Evolutionary conservation across 2,113 vertebrate species (phyloP), one percentile per base, ranked within the genome.

Genomic region (Prunella himalayana): DNA sequence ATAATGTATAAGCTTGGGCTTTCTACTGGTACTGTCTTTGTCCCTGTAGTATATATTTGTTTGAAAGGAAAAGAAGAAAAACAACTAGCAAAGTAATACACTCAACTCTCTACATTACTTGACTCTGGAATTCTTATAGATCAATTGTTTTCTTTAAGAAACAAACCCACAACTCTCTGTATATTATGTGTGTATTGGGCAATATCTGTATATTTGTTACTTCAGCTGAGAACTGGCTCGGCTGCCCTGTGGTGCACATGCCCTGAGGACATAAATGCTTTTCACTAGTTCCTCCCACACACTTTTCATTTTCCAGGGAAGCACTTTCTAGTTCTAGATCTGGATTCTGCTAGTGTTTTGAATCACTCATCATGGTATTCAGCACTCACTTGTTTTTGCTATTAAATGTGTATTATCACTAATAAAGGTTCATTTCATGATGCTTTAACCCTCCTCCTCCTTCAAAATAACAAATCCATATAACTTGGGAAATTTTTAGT

Each of bases 241-340:
- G 33, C 81, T 95, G 65, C 35, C 37, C 70, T 79, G 8, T 41
- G 31, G 19, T 87, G 57, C 49, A 33, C 23, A 1, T 69, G 42
- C 89, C 81, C 91, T 10, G 57, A 91, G 89, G 95, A 92, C 56
- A 71, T 41, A 95, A 91, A 91, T 91, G 44, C 84, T 92, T 92
- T 87, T 89, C 66, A 7, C 37, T 89, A 2, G 45, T 80, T 93
- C 61, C 28, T 93, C 82, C 88, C 61, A 54, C 83, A 42, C 19
- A 8, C 22, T 49, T 80, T 64, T 66, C 45, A 54, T 47, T 47
- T 73, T 42, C 30, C 33, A 76, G 88, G 82, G 86, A 80, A 86
- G 59, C 59, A 42, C n/a, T 82, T 92, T 71, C 63, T 95, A 64
- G 61, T 88, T 76, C 49, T 44, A 35, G 57, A 19, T 68, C n/a